Base-by-base conservation (phyloP, 2,888 invertebrate genomes). In the Macrostomum cliftonense region DNA sequence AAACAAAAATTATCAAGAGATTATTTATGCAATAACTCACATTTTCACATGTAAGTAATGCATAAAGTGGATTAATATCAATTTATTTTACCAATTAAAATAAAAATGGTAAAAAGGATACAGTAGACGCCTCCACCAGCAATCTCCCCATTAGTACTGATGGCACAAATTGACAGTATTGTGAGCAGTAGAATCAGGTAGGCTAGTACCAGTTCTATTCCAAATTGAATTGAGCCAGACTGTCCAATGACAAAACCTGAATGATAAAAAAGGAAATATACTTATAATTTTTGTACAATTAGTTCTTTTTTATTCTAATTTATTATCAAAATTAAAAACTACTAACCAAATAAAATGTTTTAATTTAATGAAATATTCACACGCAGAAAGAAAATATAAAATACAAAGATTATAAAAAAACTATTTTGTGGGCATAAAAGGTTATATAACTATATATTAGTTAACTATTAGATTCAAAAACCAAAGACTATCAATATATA, bases 41-140 rank as follows among this genome's bases (percentile, higher is more conserved):
- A n/a, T n/a, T n/a, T n/a, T n/a, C n/a, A n/a, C n/a, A n/a, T n/a
- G n/a, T n/a, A n/a, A n/a, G n/a, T n/a, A n/a, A n/a, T n/a, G n/a
- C n/a, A n/a, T n/a, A n/a, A n/a, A n/a, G n/a, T n/a, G n/a, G n/a
- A n/a, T n/a, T n/a, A n/a, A n/a, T n/a, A n/a, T n/a, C n/a, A n/a
- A n/a, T n/a, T n/a, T n/a, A n/a, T n/a, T n/a, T n/a, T n/a, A n/a
- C n/a, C n/a, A n/a, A n/a, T n/a, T n/a, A 43, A 49, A 40, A 21
- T 13, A 49, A 44, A 45, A 21, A 37, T 20, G 21, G 2, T 5
- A 42, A 46, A 20, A 68, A 71, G 70, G 83, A 85, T 83, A 95
- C 95, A 99, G 65, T 99, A 99, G 39, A 93, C 95, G 13, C 97
- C 97, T 1, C 97, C 97, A 11, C 97, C 95, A 74, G 97, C 91